Base-by-base conservation (phyloP, 2,888 invertebrate genomes). In the Baccha elongata region DNA sequence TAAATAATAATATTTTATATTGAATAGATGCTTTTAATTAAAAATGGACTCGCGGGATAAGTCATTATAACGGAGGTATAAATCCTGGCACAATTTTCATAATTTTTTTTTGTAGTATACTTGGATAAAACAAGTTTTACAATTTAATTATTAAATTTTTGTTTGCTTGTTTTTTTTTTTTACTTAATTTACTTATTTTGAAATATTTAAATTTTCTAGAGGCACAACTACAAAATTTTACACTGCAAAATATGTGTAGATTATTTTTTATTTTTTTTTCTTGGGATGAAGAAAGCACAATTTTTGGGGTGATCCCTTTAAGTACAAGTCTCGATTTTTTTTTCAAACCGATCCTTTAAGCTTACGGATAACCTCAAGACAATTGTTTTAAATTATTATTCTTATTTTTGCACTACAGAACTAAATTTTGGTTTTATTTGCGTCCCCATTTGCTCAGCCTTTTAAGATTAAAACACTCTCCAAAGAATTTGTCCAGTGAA, bases 401-500 rank as follows among this genome's bases (percentile, higher is more conserved):
- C 23, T 64, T 13, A 6, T 29, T 21, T 53, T 48, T 44, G 10
- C 52, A 37, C 44, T 50, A 55, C 55, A 64, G 15, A 79, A 62
- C 73, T 79, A 67, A 32, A 42, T 44, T 58, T 60, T 71, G 76
- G 35, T 64, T 50, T 67, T 52, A 84, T 73, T 84, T 84, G 35
- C 84, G 84, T 35, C 84, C 84, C 84, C 84, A 84, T 64, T 79
- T 84, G 52, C 84, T 87, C 64, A 89, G 85, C 23, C 88, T 87
- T 84, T 86, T 86, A 76, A 87, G 87, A 83, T 86, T 85, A 71
- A 91, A 91, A 84, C 91, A 91, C 58, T 90, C 90, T 40, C 89
- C 89, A 85, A 96, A 93, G 92, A 98, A 98, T 88, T 95, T 94
- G 89, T 97, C 97, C 88, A 98, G 91, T 0, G 95, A 95, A 90